Percentiles rank a stretch among this genome's conserved stretches.
phyloP scores from a whole-genome alignment of 2,888 invertebrate genomes.

The Caenorhabditis sp. region DNA sequence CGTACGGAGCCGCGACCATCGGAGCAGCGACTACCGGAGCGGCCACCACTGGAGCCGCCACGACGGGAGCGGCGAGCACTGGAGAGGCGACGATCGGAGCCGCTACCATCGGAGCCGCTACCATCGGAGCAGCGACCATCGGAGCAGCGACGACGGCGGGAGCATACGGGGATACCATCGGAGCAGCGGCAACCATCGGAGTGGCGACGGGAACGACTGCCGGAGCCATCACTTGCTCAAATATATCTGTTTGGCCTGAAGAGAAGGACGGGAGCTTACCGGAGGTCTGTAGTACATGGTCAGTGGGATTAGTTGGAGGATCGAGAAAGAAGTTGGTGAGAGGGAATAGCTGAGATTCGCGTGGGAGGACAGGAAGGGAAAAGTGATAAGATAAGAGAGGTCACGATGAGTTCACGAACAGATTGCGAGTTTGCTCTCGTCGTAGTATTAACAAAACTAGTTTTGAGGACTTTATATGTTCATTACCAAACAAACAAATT shows the following conservation, averaged over 20 bases:
- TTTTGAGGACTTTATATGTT: too few relatives aligned
- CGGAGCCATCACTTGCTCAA: conserved; percentile 8
- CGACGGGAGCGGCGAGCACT: conserved; percentile 9
- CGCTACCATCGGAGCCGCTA: conserved; percentile 4
- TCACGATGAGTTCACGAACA: too few relatives aligned
- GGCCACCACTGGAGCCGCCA: conserved; percentile 13
- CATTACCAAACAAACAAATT: background rate
- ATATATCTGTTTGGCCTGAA: background rate
- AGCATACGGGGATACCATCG: conserved; percentile 13
- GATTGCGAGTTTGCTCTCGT: background rate
- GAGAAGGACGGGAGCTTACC: background rate
- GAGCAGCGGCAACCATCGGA: conserved; percentile 23
- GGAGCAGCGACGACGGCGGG: conserved; percentile 11
- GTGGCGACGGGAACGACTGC: conserved; percentile 21
- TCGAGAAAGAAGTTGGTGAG: too few relatives aligned
- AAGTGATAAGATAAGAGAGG: background rate
- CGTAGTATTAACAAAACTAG: too few relatives aligned
- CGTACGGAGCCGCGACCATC: background rate
- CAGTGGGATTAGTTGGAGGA: background rate
- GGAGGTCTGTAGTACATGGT: conserved; percentile 29
- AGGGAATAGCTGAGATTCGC: conserved; percentile 11
- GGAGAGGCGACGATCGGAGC: conserved; percentile 14
- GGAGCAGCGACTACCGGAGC: background rate
- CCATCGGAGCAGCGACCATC: conserved; percentile 11
- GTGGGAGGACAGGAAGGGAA: background rate